phyloP scores from a whole-genome alignment of 2,797 vertebrate species.

The Crenuchus spilurus region DNA sequence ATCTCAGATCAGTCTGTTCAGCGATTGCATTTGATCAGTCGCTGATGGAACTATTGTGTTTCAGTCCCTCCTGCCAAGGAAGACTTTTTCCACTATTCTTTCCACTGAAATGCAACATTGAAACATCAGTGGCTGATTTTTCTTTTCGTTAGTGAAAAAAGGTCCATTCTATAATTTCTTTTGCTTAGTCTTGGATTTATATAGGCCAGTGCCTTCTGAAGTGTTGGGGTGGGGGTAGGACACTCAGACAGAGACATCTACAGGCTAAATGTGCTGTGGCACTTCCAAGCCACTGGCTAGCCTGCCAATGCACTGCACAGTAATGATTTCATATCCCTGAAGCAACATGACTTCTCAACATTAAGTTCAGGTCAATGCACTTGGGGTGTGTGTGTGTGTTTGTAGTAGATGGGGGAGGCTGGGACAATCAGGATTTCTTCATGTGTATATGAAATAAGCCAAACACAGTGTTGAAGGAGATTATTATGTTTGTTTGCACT shows the following conservation, averaged over 20 bases:
- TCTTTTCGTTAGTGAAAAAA: neutral
- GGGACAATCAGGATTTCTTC: constrained; percentile 19
- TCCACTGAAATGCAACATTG: neutral
- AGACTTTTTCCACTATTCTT: neutral
- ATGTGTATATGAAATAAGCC: constrained; percentile 29
- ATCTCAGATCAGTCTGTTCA: neutral
- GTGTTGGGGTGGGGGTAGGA: constrained; percentile 20
- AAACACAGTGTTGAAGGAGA: constrained; percentile 4
- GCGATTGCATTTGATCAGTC: neutral
- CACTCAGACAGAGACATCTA: constrained; percentile 47
- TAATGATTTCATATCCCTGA: constrained; percentile 54
- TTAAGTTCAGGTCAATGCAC: constrained; percentile 70
- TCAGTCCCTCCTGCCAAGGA: constrained; percentile 3
- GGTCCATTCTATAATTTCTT: neutral
- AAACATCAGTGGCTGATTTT: neutral
- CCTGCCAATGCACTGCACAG: constrained; percentile 45
- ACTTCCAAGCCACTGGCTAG: constrained; percentile 52
- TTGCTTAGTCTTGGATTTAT: constrained; percentile 32
- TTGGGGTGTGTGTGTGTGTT: constrained; percentile 55
- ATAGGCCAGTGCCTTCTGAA: constrained; percentile 34
- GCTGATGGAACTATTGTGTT: constrained; percentile 2
- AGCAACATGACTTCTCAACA: constrained; percentile 52
- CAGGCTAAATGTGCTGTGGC: constrained; percentile 57
- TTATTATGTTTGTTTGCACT: constrained; percentile 29
- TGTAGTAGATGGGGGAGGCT: constrained; percentile 27